A percentile compares a stretch with the other conserved stretches of the same genome.
Conservation (phyloP, 1,140 invertebrate genomes). For the Ceratoteleas bidentatus region DNA sequence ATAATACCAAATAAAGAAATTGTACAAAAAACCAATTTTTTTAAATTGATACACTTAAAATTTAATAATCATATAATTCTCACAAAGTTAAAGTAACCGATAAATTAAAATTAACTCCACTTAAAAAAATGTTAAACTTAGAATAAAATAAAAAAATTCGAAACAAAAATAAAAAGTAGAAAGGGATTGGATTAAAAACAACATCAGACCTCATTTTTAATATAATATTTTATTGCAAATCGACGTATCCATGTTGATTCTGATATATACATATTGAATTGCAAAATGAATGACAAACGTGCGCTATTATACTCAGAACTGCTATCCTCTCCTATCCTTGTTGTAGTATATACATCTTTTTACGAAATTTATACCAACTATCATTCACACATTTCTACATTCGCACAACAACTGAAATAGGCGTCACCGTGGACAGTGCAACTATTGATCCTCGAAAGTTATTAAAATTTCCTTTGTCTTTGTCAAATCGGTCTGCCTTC, state of each 20-base stretch:
- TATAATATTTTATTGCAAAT: conserved; percentile 54
- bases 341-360: conserved; percentile 57
- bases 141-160: too few species aligned
- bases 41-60: too few species aligned
- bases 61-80: too few species aligned
- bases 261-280: conserved; percentile 22
- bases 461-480: too few species aligned
- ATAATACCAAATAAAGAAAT: too few species aligned
- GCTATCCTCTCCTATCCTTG: conserved; percentile 23
- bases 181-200: conserved; percentile 9
- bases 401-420: conserved; percentile 37
- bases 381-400: conserved; percentile 50
- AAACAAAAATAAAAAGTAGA: not conserved
- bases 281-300: conserved; percentile 57
- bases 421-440: conserved; percentile 28
- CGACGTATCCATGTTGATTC: conserved; percentile 23
- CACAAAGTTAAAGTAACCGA: too few species aligned
- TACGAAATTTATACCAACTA: conserved; percentile 39
- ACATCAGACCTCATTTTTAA: conserved; percentile 1
- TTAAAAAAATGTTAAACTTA: too few species aligned
- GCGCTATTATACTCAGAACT: conserved; percentile 39
- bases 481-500: conserved; percentile 2
- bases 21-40: too few species aligned
- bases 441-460: conserved; percentile 43
- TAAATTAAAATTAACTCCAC: too few species aligned